Percentiles rank a stretch among this genome's conserved stretches.
phyloP scores from a whole-genome alignment of 2,888 invertebrate genomes.

The Platycnemis pennipes region DNA sequence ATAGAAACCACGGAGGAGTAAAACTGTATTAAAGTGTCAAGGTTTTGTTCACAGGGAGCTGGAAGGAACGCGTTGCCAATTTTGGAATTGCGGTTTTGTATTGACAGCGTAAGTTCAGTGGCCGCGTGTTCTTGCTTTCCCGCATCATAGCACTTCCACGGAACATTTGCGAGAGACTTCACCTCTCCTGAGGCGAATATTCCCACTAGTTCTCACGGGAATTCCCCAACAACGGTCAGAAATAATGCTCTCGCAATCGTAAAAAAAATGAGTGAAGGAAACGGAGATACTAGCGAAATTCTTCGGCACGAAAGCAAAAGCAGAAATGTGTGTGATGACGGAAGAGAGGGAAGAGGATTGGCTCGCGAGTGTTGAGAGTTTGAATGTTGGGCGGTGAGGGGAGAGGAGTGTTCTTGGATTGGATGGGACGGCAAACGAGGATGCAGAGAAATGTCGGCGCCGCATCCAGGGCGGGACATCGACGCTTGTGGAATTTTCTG shows the following conservation, averaged over 20 bases:
- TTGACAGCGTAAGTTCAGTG: neutral
- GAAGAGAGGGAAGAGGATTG: too few species aligned
- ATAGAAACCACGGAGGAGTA: too few species aligned
- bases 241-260: neutral
- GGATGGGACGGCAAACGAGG: neutral
- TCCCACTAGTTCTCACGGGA: constrained; percentile 2
- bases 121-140: neutral
- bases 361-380: too few species aligned
- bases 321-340: too few species aligned
- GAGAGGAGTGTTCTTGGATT: too few species aligned
- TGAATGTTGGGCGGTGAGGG: too few species aligned
- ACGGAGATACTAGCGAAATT: neutral
- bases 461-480: neutral
- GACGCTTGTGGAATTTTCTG: neutral
- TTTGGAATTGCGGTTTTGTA: neutral
- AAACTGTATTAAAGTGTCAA: too few species aligned
- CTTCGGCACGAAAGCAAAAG: neutral
- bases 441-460: neutral
- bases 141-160: neutral
- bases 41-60: too few species aligned
- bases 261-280: neutral
- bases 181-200: neutral
- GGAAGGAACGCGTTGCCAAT: neutral
- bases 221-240: neutral
- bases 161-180: neutral